Percentiles rank a stretch among this genome's conserved stretches.
Conservation (phyloP, 2,113 vertebrate species). For the Chlorodrepanis virens region DNA sequence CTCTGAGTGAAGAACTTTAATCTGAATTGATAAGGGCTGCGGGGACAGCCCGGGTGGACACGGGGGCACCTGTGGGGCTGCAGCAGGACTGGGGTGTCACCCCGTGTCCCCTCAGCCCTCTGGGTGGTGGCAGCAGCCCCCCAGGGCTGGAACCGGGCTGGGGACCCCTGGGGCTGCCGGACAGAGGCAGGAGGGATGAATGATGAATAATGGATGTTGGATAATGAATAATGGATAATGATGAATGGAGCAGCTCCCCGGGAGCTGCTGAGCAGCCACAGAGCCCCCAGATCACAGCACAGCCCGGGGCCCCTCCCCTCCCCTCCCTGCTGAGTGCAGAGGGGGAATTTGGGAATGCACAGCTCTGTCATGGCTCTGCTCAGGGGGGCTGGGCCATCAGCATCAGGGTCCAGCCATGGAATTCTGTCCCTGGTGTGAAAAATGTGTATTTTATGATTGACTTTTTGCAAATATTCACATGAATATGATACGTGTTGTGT, state of each 20-base stretch:
- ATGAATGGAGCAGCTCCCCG: not conserved
- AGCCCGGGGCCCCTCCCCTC: not conserved
- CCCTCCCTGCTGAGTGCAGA: not conserved
- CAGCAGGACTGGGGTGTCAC: not conserved
- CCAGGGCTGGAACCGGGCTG: too few species aligned
- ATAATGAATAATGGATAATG: not conserved
- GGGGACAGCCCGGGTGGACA: not conserved
- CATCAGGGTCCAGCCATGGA: not conserved
- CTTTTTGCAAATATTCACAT: too few species aligned
- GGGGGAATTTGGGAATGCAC: not conserved
- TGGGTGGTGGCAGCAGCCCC: not conserved
- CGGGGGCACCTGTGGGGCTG: accelerated
- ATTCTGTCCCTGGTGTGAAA: not conserved
- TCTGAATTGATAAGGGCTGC: accelerated
- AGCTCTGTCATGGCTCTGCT: not conserved
- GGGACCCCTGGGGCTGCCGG: too few species aligned
- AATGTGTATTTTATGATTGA: too few species aligned
- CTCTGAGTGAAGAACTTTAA: not conserved
- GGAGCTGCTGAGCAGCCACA: not conserved
- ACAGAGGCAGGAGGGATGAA: not conserved
- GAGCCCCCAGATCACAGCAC: not conserved
- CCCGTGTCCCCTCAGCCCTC: accelerated
- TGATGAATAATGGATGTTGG: too few species aligned
- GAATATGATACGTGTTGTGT: too few species aligned
- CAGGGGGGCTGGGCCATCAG: not conserved